Base-by-base conservation (phyloP, 2,113 vertebrate species). In the Heteronetta atricapilla region DNA sequence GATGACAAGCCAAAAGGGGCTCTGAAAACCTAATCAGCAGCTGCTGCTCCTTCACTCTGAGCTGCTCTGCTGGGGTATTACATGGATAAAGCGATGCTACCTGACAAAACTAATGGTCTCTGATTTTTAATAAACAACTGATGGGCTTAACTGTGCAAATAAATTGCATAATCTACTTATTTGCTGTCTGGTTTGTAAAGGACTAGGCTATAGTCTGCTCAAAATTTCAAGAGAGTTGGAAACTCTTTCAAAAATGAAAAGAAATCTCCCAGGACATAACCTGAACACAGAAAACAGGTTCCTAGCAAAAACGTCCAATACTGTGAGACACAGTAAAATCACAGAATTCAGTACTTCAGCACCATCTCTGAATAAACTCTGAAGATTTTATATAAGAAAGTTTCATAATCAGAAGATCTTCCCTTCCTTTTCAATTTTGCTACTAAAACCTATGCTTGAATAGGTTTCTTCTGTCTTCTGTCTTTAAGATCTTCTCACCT, bases 1-100 rank as follows among this genome's bases (percentile, higher is more conserved):
- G 69, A 64, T 83, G 76, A 64, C 72, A 88, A 95, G 46, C 64
- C 76, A 92, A 94, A 88, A 88, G 31, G 60, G 19, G 38, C 42
- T 68, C 88, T 82, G 83, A 86, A 89, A 93, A 19, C 48, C 89
- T 56, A 14, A 89, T 26, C 38, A 89, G 66, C 52, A 87, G 48
- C 81, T 93, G 87, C 62, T 93, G 63, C 77, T 89, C 28, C 68
- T 81, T 21, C 3, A 1, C 40, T 50, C 68, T 26, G 50, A 86
- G 90, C 59, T 66, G 44, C 46, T 67, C 63, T 87, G 67, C 46
- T 80, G 48, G 28, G 25, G 17, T 88, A 48, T 63, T 22, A 40
- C 50, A 50, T 1, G 1, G 42, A 40, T 56, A 86, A 46, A 64
- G 82, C 64, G 74, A 56, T 25, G 46, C 14, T 60, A 67, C 52